Evolutionary conservation across 2,888 invertebrate species (phyloP).

Genomic region (Tillus elongatus): DNA sequence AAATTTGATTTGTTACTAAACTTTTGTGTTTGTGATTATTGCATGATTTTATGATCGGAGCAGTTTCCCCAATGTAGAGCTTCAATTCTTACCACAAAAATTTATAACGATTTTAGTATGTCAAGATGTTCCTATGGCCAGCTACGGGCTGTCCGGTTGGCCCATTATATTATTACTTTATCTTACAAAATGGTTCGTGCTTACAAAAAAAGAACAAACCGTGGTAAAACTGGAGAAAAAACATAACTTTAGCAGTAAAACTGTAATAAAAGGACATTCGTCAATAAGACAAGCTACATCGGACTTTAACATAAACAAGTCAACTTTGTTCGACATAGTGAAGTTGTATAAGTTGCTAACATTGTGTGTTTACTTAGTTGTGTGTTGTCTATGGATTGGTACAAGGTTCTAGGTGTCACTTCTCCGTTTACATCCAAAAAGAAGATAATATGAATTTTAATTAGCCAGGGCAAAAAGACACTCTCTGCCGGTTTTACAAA

Average conservation of each 20-base stretch:
- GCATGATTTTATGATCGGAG: slow-evolving; percentile 2
- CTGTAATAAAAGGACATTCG: slow-evolving; percentile 2
- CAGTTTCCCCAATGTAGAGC: slow-evolving; percentile 1
- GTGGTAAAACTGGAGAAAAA: slow-evolving; percentile 2
- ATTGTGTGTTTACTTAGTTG: too few species aligned
- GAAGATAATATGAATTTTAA: too few species aligned
- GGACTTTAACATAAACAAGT: slow-evolving; percentile 3
- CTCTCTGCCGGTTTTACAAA: too few species aligned
- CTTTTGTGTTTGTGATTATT: background rate
- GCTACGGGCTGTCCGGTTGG: background rate
- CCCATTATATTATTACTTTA: slow-evolving; percentile 1
- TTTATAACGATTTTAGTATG: slow-evolving; percentile 1
- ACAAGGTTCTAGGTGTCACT: too few species aligned
- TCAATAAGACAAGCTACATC: slow-evolving; percentile 3
- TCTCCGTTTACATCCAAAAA: too few species aligned
- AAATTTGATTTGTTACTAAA: background rate
- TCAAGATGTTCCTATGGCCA: background rate
- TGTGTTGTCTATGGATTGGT: too few species aligned
- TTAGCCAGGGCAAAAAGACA: too few species aligned
- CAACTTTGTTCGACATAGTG: slow-evolving; percentile 2
- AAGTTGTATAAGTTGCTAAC: slow-evolving; percentile 3
- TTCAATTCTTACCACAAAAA: background rate
- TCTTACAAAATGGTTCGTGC: slow-evolving; percentile 4
- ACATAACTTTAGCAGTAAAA: background rate
- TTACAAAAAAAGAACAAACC: slow-evolving; percentile 3